These are phyloP conservation scores for Himantopus leucocephalus DNA, from an alignment of 2,113 vertebrate species.

Conservation along the genomic window DNA sequence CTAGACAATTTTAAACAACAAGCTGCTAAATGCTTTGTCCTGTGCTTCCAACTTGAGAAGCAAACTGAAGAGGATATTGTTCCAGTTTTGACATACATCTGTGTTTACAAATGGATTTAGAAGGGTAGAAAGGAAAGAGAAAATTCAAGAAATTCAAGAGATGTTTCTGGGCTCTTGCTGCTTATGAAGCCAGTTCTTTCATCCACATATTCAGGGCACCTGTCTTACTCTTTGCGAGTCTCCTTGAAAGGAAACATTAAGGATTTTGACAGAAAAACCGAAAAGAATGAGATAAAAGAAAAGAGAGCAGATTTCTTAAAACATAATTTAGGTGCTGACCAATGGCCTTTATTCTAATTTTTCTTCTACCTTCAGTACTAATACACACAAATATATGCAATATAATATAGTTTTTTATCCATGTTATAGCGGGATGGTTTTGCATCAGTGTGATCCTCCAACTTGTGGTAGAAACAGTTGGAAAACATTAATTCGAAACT, in stretches of 20 bases:
- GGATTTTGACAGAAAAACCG: neutral
- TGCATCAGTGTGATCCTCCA: neutral
- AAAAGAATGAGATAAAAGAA: neutral
- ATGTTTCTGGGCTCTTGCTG: neutral
- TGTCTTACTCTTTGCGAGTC: neutral
- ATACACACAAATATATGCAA: neutral
- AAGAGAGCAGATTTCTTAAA: neutral
- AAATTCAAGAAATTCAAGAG: neutral
- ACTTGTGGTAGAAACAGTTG: neutral
- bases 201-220: neutral
- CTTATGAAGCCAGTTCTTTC: neutral
- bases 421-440: neutral
- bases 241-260: neutral
- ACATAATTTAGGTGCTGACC: neutral
- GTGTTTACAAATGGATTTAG: neutral
- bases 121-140: neutral
- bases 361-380: neutral
- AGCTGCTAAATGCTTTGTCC: neutral
- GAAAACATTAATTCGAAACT: neutral
- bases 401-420: neutral
- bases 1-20: neutral
- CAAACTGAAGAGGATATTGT: fast-evolving
- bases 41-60: neutral
- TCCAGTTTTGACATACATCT: neutral
- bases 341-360: neutral